Conservation (phyloP, 2,888 invertebrate genomes). For the Stegana nigrithorax region DNA sequence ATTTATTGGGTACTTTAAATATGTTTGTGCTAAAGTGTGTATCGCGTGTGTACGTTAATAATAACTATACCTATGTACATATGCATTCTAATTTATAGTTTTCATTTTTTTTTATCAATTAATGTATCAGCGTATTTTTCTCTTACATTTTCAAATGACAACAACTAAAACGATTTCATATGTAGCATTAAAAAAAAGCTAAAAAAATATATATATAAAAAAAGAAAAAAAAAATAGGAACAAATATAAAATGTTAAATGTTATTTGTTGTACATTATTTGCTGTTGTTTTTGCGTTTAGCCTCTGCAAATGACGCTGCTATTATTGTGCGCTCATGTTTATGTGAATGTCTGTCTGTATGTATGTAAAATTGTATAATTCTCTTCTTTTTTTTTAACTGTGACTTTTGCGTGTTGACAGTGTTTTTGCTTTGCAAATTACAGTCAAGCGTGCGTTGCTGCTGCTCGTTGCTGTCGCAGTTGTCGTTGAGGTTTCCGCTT, state of each 20-base stretch:
- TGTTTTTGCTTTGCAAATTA: constrained; percentile 10
- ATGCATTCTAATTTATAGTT: too few species aligned
- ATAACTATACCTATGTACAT: too few species aligned
- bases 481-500: too few species aligned
- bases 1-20: background rate
- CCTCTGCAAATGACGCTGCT: background rate
- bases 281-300: background rate
- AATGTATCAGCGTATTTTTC: constrained; percentile 50
- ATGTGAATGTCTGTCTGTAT: background rate
- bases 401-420: constrained; percentile 11
- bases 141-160: constrained; percentile 19
- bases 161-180: background rate
- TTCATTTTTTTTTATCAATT: constrained; percentile 37
- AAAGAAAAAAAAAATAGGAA: background rate
- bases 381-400: background rate
- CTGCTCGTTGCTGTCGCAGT: too few species aligned
- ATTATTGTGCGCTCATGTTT: too few species aligned
- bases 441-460: background rate
- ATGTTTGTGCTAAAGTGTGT: constrained; percentile 40
- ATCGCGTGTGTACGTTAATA: constrained; percentile 39
- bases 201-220: background rate
- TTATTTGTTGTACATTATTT: background rate
- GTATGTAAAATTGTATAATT: background rate
- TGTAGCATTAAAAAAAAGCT: background rate
- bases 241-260: too few species aligned